Evolutionary conservation across 2,797 vertebrate species (phyloP).

Genomic region (Emys orbicularis): DNA sequence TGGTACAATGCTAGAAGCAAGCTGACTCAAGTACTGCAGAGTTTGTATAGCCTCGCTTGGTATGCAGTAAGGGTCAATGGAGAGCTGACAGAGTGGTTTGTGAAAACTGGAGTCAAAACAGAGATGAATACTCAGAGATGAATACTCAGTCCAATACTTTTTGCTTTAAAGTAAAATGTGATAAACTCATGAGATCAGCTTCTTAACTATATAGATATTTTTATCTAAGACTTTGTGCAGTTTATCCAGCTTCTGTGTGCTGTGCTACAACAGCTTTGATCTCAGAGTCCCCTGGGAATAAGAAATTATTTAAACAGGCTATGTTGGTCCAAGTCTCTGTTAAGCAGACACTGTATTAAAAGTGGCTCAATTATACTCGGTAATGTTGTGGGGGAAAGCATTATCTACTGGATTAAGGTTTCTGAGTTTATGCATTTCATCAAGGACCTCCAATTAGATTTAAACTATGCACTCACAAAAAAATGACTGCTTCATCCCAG

Average conservation of each 20-base stretch:
- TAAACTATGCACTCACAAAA: neutral
- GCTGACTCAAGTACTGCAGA: neutral
- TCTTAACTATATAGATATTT: neutral
- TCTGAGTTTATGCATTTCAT: neutral
- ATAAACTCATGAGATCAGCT: neutral
- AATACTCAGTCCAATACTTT: neutral
- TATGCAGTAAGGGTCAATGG: neutral
- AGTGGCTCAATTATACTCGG: constrained; percentile 22
- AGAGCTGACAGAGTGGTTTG: neutral
- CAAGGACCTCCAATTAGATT: neutral
- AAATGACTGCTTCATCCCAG: neutral
- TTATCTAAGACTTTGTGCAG: neutral
- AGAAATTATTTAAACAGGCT: constrained; percentile 39
- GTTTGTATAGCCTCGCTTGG: neutral
- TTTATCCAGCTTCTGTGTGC: neutral
- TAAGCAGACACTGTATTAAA: constrained; percentile 22
- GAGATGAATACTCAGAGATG: neutral
- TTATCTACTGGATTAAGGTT: neutral
- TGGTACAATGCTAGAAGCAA: neutral
- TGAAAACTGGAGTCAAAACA: neutral
- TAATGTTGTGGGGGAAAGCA: constrained; percentile 7
- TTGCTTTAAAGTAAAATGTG: neutral
- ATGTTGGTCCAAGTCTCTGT: constrained; percentile 26
- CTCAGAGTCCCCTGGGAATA: neutral
- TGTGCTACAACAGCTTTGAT: constrained; percentile 19